Base-by-base conservation (phyloP, 2,888 invertebrate genomes). In the Machimus rusticus region DNA sequence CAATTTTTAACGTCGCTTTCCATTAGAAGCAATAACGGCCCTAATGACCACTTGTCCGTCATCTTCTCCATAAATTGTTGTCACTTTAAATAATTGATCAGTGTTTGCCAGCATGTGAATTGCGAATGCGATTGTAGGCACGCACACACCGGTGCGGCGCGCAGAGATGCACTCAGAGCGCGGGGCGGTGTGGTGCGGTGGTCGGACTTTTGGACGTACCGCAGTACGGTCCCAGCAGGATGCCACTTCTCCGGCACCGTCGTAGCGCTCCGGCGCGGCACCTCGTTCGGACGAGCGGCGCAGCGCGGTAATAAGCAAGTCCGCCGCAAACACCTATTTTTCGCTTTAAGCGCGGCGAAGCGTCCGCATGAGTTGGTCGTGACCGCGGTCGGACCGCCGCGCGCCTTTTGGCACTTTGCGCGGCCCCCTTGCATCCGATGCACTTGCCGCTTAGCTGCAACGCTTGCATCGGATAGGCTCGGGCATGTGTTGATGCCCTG, bases 81-180 rank as follows among this genome's bases (percentile, higher is more conserved):
- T 86, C 86, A 86, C 86, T 78, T 86, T 86, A 79, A 86, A 86
- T 86, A 86, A 86, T 86, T 86, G 79, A 86, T 19, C 86, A 79
- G 86, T 86, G 86, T 86, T 86, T 78, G 79, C 66, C 39, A 79
- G 78, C 86, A 86, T 86, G 79, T 86, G 86, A 79, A 86, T 86
- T 86, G 79, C 28, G 79, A 79, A 79, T 74, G 74, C 46, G n/a
- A 51, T 23, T 78, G 46, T 46, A 78, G 19, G 9, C 78, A 43
- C 19, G 23, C 78, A 39, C 19, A 66, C 28, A 66, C 78, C 77
- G 39, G 34, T 5, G 77, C 76, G 16, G 34, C 6, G 6, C 5
- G 34, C 14, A 34, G n/a, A 78, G 23, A 78, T 23, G 78, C 43
- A 34, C 8, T 14, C 34, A 1, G 9, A 14, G 8, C 14, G 37